phyloP scores from a whole-genome alignment of 2,888 invertebrate genomes.

The Pachymerium ferrugineum region DNA sequence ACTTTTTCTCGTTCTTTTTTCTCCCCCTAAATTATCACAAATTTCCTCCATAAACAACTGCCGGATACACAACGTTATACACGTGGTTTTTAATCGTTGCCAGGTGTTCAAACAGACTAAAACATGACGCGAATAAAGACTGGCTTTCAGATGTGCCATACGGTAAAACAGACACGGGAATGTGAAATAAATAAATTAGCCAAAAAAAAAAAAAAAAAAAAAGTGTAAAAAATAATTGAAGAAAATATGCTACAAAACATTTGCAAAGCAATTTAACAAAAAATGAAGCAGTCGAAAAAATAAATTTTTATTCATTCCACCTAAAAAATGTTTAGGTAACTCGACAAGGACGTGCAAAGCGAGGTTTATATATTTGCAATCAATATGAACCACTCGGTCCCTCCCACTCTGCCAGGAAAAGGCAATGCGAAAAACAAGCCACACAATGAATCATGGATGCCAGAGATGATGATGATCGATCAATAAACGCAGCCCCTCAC shows the following conservation, averaged over 20 bases:
- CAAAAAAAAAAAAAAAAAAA: background rate
- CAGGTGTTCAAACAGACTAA: slow-evolving; percentile 5
- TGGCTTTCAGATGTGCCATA: no score
- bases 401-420: background rate
- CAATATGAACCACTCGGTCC: background rate
- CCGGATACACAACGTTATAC: background rate
- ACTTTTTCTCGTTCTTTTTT: background rate
- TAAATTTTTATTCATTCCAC: no score
- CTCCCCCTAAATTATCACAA: background rate
- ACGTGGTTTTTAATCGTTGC: background rate
- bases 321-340: no score
- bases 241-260: no score
- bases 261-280: no score
- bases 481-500: slow-evolving; percentile 13
- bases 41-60: background rate
- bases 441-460: slow-evolving; percentile 15
- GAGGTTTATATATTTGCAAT: slow-evolving; percentile 1
- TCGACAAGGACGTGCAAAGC: no score
- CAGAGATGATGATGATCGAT: slow-evolving; percentile 12
- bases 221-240: no score
- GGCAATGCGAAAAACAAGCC: slow-evolving; percentile 17
- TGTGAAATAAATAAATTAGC: background rate
- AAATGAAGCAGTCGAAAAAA: no score
- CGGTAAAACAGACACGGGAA: no score
- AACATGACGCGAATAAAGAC: background rate